phyloP scores from a whole-genome alignment of 2,797 vertebrate species.

The Okamejei kenojei region DNA sequence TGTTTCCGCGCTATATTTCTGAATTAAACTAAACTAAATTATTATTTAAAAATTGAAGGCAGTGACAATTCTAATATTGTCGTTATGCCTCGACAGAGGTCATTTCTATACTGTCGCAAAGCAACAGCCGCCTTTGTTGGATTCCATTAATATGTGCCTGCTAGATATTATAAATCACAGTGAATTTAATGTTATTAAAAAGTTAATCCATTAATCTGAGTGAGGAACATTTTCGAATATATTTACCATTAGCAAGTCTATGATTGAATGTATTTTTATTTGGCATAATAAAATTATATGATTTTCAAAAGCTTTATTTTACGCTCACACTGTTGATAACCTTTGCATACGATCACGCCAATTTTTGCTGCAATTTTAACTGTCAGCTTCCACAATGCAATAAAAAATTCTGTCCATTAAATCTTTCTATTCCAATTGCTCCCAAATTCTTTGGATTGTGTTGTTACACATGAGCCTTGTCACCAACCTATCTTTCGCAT shows the following conservation, averaged over 20 bases:
- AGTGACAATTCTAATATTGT: too few species aligned
- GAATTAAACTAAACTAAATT: not conserved
- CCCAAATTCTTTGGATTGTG: too few species aligned
- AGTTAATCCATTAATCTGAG: not conserved
- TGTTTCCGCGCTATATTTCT: too few species aligned
- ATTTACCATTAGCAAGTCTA: not conserved
- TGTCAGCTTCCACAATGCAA: not conserved
- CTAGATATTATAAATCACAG: not conserved
- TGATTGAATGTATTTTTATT: not conserved
- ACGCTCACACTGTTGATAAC: not conserved
- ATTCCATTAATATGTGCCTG: not conserved
- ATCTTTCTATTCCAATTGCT: not conserved
- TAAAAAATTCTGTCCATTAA: not conserved
- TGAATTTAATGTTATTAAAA: not conserved
- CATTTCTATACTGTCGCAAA: too few species aligned
- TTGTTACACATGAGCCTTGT: too few species aligned
- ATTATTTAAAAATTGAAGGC: not conserved
- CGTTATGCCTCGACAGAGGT: too few species aligned
- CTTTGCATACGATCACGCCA: not conserved
- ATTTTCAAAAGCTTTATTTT: not conserved
- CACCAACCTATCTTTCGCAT: too few species aligned
- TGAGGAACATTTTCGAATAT: not conserved
- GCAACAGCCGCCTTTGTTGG: too few species aligned
- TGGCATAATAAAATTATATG: not conserved
- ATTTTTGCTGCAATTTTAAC: not conserved